phyloP scores from a whole-genome alignment of 2,888 invertebrate genomes.

The Pyrochroa serraticornis region DNA sequence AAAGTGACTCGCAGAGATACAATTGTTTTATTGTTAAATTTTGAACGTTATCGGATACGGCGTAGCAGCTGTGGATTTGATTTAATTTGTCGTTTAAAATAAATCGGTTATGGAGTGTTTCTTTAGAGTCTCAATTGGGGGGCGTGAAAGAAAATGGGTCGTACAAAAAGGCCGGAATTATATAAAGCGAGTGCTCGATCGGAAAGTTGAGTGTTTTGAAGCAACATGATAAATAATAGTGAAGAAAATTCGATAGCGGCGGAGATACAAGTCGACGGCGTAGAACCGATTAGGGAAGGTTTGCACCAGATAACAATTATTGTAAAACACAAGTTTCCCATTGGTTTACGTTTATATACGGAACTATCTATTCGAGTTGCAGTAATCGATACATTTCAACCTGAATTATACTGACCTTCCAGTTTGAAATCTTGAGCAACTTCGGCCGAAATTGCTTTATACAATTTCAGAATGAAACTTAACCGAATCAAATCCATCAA shows the following conservation, averaged over 20 bases:
- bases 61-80: constrained; percentile 2
- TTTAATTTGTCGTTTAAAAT: constrained; percentile 3
- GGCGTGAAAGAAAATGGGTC: not conserved
- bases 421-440: constrained; percentile 19
- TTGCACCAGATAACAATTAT: constrained; percentile 12
- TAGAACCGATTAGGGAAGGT: constrained; percentile 4
- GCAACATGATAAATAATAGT: constrained; percentile 1
- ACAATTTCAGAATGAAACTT: constrained; percentile 6
- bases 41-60: not conserved
- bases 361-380: constrained; percentile 20
- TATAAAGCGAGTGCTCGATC: too few species aligned
- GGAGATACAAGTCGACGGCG: constrained; percentile 9
- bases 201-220: too few species aligned
- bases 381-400: constrained; percentile 21
- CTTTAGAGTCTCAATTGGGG: not conserved
- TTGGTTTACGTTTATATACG: constrained; percentile 12
- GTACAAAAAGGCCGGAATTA: not conserved
- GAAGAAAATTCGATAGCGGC: constrained; percentile 10
- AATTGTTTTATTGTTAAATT: not conserved
- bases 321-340: constrained; percentile 18
- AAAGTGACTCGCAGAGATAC: too few species aligned
- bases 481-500: not conserved
- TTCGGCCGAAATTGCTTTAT: constrained; percentile 19
- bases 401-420: constrained; percentile 19
- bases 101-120: not conserved